A percentile compares a stretch with the other conserved stretches of the same genome.
Evolutionary conservation across 2,888 invertebrate species (phyloP).

Genomic region (Dione vanillae): DNA sequence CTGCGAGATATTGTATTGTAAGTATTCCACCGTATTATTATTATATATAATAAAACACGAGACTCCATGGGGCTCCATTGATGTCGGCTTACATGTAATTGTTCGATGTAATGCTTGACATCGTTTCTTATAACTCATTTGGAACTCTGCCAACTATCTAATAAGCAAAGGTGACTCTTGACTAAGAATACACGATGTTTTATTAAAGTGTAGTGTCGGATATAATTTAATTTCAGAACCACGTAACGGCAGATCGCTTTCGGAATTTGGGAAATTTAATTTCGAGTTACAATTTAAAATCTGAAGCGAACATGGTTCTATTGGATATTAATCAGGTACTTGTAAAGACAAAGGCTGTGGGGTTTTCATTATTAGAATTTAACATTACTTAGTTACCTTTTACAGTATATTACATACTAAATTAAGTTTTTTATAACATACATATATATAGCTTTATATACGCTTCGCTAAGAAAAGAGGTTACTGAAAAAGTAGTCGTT

Average conservation of each 20-base stretch:
- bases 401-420: slow-evolving; percentile 20
- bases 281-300: slow-evolving; percentile 59
- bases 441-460: slow-evolving; percentile 53
- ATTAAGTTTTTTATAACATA: slow-evolving; percentile 42
- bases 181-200: slow-evolving; percentile 19
- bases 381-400: slow-evolving; percentile 27
- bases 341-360: slow-evolving; percentile 65
- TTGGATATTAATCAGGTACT: slow-evolving; percentile 80
- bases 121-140: slow-evolving; percentile 34
- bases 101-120: slow-evolving; percentile 33
- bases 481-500: slow-evolving; percentile 51
- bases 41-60: background rate
- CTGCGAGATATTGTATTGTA: slow-evolving; percentile 82
- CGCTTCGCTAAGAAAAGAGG: slow-evolving; percentile 51
- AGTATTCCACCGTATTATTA: slow-evolving; percentile 60
- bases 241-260: slow-evolving; percentile 73
- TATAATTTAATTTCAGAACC: slow-evolving; percentile 80
- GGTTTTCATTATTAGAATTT: slow-evolving; percentile 54
- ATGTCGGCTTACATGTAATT: slow-evolving; percentile 28
- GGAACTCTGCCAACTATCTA: slow-evolving; percentile 32
- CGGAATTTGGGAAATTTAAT: slow-evolving; percentile 73
- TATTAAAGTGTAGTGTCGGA: slow-evolving; percentile 50
- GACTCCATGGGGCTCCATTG: slow-evolving; percentile 24
- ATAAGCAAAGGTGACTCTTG: slow-evolving; percentile 31
- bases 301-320: slow-evolving; percentile 75